Evolutionary conservation across 1,140 invertebrate species (phyloP).

Genomic region (Sarcophaga peregrina): DNA sequence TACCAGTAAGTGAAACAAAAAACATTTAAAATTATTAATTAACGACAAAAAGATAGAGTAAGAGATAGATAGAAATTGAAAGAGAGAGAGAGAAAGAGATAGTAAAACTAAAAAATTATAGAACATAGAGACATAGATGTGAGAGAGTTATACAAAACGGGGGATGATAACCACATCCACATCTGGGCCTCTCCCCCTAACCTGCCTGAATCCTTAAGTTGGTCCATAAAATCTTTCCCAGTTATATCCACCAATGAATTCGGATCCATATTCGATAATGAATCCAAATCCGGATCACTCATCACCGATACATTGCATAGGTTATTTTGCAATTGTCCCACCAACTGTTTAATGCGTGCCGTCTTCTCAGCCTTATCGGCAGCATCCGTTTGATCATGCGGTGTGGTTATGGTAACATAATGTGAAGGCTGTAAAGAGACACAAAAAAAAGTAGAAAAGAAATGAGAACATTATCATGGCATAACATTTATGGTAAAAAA

Average conservation of each 20-base stretch:
- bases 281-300: conserved; percentile 81
- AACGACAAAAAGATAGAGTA: not conserved
- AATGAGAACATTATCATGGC: too few relatives aligned
- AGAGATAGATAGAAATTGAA: not conserved
- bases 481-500: too few relatives aligned
- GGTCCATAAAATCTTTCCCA: conserved; percentile 83
- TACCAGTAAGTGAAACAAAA: too few relatives aligned
- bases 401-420: conserved; percentile 65
- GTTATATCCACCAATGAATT: conserved; percentile 83
- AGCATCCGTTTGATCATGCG: conserved; percentile 73
- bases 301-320: conserved; percentile 84
- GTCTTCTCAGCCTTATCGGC: conserved; percentile 74
- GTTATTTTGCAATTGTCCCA: conserved; percentile 80
- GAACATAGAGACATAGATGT: conserved; percentile 49
- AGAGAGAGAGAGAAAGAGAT: too few relatives aligned
- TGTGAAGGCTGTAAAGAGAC: conserved; percentile 62
- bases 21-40: not conserved
- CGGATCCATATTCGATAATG: conserved; percentile 86
- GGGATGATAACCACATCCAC: conserved; percentile 45
- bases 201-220: conserved; percentile 85
- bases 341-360: conserved; percentile 73
- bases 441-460: not conserved
- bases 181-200: conserved; percentile 64
- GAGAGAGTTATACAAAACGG: conserved; percentile 32
- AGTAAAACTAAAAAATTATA: not conserved